Percentiles rank a stretch among this genome's conserved stretches.
These are phyloP conservation scores for Arctopsyche grandis DNA, from an alignment of 1,140 invertebrate species.

Conservation along the genomic window DNA sequence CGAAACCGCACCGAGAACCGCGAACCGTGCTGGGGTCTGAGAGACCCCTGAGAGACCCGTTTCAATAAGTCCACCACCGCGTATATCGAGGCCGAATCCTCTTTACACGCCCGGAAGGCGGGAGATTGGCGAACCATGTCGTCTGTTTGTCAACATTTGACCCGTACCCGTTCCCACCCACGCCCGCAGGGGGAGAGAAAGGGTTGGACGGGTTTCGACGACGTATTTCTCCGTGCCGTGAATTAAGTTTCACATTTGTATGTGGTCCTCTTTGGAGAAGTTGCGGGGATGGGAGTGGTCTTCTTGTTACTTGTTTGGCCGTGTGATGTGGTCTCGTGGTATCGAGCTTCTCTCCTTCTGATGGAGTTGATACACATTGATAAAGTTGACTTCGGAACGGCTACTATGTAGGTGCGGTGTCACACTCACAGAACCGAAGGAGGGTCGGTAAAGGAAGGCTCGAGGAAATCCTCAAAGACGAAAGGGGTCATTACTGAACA, in stretches of 20 bases:
- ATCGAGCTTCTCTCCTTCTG: conserved; percentile 27
- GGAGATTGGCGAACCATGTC: conserved; percentile 51
- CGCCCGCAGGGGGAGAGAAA: neutral
- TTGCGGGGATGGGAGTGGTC: conserved; percentile 19
- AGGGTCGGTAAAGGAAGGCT: neutral
- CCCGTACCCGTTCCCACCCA: conserved; percentile 7
- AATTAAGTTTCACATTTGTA: conserved; percentile 55
- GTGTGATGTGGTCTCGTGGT: conserved; percentile 52
- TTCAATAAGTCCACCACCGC: conserved; percentile 26
- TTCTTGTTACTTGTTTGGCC: conserved; percentile 52
- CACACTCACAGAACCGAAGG: neutral
- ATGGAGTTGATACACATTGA: conserved; percentile 43
- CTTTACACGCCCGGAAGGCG: conserved; percentile 52
- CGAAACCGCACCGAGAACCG: neutral
- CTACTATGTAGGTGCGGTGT: neutral
- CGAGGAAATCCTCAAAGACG: neutral
- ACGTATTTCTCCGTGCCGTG: conserved; percentile 48
- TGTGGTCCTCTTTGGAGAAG: conserved; percentile 48
- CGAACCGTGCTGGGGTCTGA: neutral
- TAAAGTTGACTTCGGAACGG: conserved; percentile 47
- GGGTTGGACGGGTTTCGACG: conserved; percentile 1
- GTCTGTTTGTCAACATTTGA: conserved; percentile 54
- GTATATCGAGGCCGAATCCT: conserved; percentile 31
- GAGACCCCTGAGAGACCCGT: neutral
- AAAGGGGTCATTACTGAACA: neutral